These are phyloP conservation scores for Accipiter cooperii DNA, from an alignment of 2,113 vertebrate species.

Conservation along the genomic window DNA sequence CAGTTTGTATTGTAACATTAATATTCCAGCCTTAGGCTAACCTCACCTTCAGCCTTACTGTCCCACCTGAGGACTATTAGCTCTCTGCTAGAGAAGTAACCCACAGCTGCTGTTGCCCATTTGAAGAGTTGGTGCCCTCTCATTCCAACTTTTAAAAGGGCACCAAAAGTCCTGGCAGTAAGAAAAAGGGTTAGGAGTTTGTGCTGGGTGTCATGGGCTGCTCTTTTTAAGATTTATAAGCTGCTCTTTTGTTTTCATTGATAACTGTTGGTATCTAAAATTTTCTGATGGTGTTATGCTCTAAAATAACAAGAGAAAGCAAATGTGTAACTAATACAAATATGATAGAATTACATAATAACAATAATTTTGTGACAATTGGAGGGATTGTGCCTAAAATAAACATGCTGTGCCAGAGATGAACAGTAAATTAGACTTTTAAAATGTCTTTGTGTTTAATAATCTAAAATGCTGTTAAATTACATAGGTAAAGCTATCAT, in stretches of 20 bases:
- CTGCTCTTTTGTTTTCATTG: background rate
- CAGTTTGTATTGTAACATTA: background rate
- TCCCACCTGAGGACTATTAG: background rate
- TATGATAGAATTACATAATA: background rate
- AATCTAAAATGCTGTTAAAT: constrained; percentile 35
- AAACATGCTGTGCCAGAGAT: background rate
- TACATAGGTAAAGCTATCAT: constrained; percentile 27
- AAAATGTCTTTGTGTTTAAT: constrained; percentile 36
- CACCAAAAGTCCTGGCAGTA: background rate
- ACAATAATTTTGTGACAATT: background rate
- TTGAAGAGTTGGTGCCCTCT: background rate
- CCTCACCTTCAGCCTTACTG: background rate
- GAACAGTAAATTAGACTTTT: background rate
- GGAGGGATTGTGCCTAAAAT: background rate
- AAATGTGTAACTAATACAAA: background rate
- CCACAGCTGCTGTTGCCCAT: background rate
- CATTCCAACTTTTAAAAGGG: background rate
- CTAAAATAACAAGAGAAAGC: background rate
- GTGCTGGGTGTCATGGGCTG: background rate
- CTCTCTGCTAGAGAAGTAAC: background rate
- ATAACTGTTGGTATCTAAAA: background rate
- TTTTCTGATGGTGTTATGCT: background rate
- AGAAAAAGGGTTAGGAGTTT: background rate
- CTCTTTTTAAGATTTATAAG: background rate
- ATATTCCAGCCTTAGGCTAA: background rate